Base-by-base conservation (phyloP, 2,888 invertebrate genomes). In the Mechanitis messenoides region DNA sequence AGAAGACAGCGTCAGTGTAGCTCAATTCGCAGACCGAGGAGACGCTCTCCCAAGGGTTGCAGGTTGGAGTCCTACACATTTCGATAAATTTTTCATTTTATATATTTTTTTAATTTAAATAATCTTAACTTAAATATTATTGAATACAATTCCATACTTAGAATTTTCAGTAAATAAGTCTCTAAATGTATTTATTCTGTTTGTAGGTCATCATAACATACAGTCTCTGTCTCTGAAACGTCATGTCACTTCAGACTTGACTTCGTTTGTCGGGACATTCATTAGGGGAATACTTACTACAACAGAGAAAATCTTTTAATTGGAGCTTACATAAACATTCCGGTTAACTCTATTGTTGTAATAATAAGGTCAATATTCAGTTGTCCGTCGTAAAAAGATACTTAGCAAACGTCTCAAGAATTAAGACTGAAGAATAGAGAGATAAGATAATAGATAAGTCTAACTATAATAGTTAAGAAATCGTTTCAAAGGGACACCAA, bases 401-500 rank as follows among this genome's bases (percentile, higher is more conserved):
- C 77, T 81, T 81, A 77, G 74, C 80, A 83, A 83, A 77, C 74
- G 75, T 78, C 79, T 73, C 72, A 71, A 72, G 62, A 46, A 33
- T 59, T 72, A 69, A 74, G 71, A 45, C 68, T 76, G 78, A 71
- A 35, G 78, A 71, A 20, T 20, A 20, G 74, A 79, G 76, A 72
- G 76, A 78, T 20, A 78, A 77, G 74, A 74, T 74, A 75, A 78
- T 77, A 75, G 76, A 77, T 77, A 79, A 73, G 77, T 42, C 42
- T 42, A 42, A 42, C 6, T 42, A 42, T 42, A 11, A 42, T 9
- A 9, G 9, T 9, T 6, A 38, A 42, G 42, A 9, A 42, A 42
- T 42, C 72, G 79, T 77, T 76, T 74, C 77, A 73, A 76, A 78
- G 78, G 75, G 74, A 75, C 11, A 9, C 9, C 3, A 42, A 20